Evolutionary conservation across 2,888 invertebrate species (phyloP).

Genomic region (Gryllus longicercus): DNA sequence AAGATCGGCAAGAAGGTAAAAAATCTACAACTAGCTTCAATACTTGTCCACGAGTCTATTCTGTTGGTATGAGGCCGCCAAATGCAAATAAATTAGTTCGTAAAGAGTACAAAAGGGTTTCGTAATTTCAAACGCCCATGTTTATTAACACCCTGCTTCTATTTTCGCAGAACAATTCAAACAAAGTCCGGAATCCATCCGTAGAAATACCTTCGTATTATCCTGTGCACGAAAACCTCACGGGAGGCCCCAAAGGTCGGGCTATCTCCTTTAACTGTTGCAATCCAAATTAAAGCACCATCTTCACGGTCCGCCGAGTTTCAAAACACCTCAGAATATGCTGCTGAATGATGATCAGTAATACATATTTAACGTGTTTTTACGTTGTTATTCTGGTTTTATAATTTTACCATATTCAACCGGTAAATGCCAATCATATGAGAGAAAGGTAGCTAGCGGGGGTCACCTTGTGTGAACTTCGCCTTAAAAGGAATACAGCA

Average conservation of each 20-base stretch:
- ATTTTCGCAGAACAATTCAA: neutral
- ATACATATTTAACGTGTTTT: neutral
- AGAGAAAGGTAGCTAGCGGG: no score
- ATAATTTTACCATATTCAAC: neutral
- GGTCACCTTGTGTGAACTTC: no score
- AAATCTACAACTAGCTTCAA: no score
- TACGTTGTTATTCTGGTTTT: neutral
- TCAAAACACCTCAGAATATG: neutral
- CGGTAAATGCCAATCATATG: no score
- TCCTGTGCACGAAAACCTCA: neutral
- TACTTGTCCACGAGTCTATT: no score
- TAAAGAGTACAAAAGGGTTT: neutral
- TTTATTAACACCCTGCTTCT: neutral
- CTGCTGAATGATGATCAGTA: neutral
- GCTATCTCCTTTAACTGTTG: neutral
- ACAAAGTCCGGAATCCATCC: neutral
- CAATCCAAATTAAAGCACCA: slow-evolving; percentile 2
- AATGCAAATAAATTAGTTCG: neutral
- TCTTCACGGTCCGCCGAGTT: neutral
- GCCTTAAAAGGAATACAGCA: no score
- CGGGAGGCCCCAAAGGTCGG: neutral
- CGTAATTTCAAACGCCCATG: neutral
- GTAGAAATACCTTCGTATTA: neutral
- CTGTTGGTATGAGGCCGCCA: neutral
- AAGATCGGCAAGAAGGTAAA: no score